Evolutionary conservation across 2,888 invertebrate genomes (phyloP).

Genomic region (Drosophila neoperkinsi): DNA sequence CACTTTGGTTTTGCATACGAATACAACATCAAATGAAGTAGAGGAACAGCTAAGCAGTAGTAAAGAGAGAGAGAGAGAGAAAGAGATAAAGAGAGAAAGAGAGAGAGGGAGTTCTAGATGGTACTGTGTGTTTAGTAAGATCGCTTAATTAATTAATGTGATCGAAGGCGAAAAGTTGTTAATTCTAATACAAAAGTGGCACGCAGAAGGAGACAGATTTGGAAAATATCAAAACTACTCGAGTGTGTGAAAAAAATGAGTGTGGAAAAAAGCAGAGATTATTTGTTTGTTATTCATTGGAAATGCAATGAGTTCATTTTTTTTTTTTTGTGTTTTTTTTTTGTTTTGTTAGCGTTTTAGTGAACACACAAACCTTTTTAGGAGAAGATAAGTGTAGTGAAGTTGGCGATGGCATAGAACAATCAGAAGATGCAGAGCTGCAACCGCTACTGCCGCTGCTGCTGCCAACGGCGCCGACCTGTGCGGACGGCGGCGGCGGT

Average conservation of each 20-base stretch:
- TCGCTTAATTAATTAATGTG: constrained; percentile 21
- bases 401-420: constrained; percentile 86
- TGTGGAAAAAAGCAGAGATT: constrained; percentile 39
- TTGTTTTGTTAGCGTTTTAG: constrained; percentile 58
- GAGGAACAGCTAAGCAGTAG: constrained; percentile 20
- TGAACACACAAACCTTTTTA: constrained; percentile 85
- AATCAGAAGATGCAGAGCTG: constrained; percentile 86
- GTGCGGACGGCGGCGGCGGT: constrained; percentile 44
- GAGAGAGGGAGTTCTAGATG: constrained; percentile 7
- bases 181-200: constrained; percentile 10
- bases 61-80: constrained; percentile 16
- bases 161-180: constrained; percentile 1
- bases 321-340: constrained; percentile 30
- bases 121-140: constrained; percentile 41
- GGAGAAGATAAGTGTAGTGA: constrained; percentile 85
- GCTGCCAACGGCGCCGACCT: constrained; percentile 65
- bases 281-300: constrained; percentile 40
- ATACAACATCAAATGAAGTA: constrained; percentile 58
- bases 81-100: constrained; percentile 10
- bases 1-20: constrained; percentile 18
- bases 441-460: constrained; percentile 83
- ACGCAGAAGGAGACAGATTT: constrained; percentile 7
- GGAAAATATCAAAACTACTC: constrained; percentile 22
- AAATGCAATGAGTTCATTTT: constrained; percentile 37
- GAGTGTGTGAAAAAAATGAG: constrained; percentile 26